Base-by-base conservation (phyloP, 1,140 invertebrate genomes). In the Matsumurasca onukii region DNA sequence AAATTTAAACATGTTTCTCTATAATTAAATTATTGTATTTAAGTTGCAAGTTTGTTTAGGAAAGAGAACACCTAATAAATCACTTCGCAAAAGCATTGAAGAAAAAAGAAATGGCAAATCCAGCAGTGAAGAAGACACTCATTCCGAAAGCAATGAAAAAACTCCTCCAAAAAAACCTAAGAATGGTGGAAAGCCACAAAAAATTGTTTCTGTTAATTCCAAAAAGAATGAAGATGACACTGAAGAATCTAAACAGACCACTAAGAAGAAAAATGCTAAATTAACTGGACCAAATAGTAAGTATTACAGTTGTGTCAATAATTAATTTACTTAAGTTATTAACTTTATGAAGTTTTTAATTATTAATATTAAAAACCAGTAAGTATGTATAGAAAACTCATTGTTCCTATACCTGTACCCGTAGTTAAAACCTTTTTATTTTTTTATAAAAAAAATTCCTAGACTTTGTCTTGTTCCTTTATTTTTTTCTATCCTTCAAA, bases 1-100 rank as follows among this genome's bases (percentile, higher is more conserved):
- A n/a, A n/a, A n/a, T n/a, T n/a, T n/a, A n/a, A n/a, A n/a, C n/a
- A n/a, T n/a, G n/a, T n/a, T n/a, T n/a, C n/a, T n/a, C n/a, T n/a
- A n/a, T n/a, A n/a, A n/a, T n/a, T n/a, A n/a, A n/a, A n/a, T n/a
- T n/a, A n/a, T n/a, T n/a, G n/a, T n/a, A n/a, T n/a, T n/a, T n/a
- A n/a, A n/a, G n/a, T n/a, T n/a, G n/a, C n/a, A n/a, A n/a, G n/a
- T n/a, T n/a, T n/a, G n/a, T n/a, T n/a, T n/a, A 65, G 62, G 78
- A 0, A 86, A 85, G 70, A 75, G 80, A 17, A 69, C 76, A 1
- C 74, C 82, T 0, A 84, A 88, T 72, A 74, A 76, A 2, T 78
- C 85, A 17, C 68, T 85, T 3, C 76, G 86, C 20, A 84, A 82
- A 63, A 85, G 83, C 48, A 77, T 87, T 0, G 86, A 88, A 71